Evolutionary conservation across 2,797 vertebrate genomes (phyloP), one percentile per base, ranked within the genome.

Genomic region (Lateolabrax maculatus): DNA sequence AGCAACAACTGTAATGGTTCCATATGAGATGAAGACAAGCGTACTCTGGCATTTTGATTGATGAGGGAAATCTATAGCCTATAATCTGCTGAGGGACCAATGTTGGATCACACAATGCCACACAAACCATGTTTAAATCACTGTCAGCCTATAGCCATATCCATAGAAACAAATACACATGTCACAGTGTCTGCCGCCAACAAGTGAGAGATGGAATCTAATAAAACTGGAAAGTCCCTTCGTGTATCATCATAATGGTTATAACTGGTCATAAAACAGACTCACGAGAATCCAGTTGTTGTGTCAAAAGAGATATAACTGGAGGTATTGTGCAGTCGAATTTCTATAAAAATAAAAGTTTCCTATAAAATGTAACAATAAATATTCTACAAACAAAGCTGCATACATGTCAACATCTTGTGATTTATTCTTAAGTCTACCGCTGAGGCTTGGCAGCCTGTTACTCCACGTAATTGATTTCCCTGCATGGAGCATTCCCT

Each of bases 91-190:
- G 58, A 76, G 86, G 80, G 84, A 87, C 77, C 61, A 49, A 84
- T 58, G 75, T 43, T 81, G 77, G 75, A 85, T 93, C 75, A 61
- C 74, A 84, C 83, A 77, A 80, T 80, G 82, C 79, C 84, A 87
- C 86, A 80, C 74, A 87, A 91, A 90, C 87, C 73, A 76, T 65
- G 83, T 82, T 90, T 85, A 84, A 91, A 91, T 92, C 90, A 93
- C 77, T 85, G 88, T 87, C 80, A 70, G 73, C 72, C 71, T 61
- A 80, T 63, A 71, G 80, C 56, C 63, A 77, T 88, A 87, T 82
- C 86, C 76, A 74, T 71, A 84, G 71, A 77, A 84, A 83, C 74
- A 78, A 83, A 88, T 68, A 84, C 75, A 80, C 48, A 39, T 41
- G 61, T 80, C 69, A 71, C 52, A 36, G 74, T 25, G 71, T 68